These are phyloP conservation scores for Punctoribates punctum DNA, from an alignment of 2,888 invertebrate species.

Conservation along the genomic window DNA sequence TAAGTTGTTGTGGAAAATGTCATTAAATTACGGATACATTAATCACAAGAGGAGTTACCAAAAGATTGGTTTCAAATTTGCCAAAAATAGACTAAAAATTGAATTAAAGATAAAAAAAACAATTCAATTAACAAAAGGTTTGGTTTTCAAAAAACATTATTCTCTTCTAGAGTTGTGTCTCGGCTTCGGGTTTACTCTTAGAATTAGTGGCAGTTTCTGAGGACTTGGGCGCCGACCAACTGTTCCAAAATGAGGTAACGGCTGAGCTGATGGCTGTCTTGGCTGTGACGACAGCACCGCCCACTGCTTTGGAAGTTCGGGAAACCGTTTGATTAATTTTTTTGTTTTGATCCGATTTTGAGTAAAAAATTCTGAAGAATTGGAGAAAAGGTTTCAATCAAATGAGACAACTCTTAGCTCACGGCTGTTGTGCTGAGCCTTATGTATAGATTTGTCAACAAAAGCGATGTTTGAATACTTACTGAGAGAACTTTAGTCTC, in stretches of 20 bases:
- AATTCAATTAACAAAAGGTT: neutral
- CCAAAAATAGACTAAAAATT: too few species aligned
- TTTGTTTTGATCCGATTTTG: slow-evolving; percentile 81
- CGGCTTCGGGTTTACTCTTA: neutral
- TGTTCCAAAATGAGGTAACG: neutral
- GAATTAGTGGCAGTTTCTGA: neutral
- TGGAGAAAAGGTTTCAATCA: too few species aligned
- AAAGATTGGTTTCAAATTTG: too few species aligned
- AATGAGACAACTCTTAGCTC: too few species aligned
- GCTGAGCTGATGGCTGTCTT: slow-evolving; percentile 4
- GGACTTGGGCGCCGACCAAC: neutral
- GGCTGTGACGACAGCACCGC: slow-evolving; percentile 49
- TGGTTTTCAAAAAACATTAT: neutral
- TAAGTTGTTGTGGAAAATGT: too few species aligned
- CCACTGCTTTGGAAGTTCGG: slow-evolving; percentile 85
- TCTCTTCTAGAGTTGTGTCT: slow-evolving; percentile 19
- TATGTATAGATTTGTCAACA: too few species aligned
- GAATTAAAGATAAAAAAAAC: too few species aligned
- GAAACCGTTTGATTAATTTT: slow-evolving; percentile 90
- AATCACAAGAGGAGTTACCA: too few species aligned
- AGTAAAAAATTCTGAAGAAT: slow-evolving; percentile 6
- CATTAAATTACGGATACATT: too few species aligned
- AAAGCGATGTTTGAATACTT: too few species aligned
- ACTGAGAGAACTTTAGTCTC: slow-evolving; percentile 70
- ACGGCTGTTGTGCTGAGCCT: too few species aligned